phyloP scores from a whole-genome alignment of 2,888 invertebrate genomes.

The Drosophila nigritarsus region DNA sequence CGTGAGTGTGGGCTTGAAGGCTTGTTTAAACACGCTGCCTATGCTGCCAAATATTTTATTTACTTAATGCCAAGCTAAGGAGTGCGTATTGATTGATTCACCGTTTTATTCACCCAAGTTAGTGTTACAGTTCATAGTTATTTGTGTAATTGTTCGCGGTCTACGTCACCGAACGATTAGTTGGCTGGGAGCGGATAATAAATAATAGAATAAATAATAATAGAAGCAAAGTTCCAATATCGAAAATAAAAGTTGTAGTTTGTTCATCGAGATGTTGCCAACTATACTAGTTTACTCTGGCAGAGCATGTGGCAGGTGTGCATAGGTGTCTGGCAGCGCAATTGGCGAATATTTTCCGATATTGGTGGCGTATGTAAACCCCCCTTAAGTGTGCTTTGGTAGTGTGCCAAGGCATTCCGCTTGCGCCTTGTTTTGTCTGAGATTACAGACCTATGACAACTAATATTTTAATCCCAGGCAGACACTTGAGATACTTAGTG shows the following conservation, averaged over 20 bases:
- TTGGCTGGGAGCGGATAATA: neutral
- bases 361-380: neutral
- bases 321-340: neutral
- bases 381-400: neutral
- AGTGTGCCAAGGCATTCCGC: slow-evolving; percentile 5
- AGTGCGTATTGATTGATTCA: neutral
- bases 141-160: neutral
- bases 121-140: neutral
- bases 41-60: neutral
- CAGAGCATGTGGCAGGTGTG: neutral
- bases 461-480: slow-evolving; percentile 14
- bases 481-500: slow-evolving; percentile 13
- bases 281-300: neutral
- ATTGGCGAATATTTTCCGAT: neutral
- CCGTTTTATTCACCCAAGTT: neutral
- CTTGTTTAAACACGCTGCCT: neutral
- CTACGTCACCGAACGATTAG: neutral
- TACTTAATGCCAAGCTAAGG: neutral
- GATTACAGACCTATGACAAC: slow-evolving; percentile 25
- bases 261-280: neutral
- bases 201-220: neutral
- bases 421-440: neutral
- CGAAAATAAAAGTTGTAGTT: neutral
- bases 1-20: neutral
- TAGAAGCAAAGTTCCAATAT: too few relatives aligned